Evolutionary conservation across 1,140 invertebrate species (phyloP).

Genomic region (Subanguina moxae): DNA sequence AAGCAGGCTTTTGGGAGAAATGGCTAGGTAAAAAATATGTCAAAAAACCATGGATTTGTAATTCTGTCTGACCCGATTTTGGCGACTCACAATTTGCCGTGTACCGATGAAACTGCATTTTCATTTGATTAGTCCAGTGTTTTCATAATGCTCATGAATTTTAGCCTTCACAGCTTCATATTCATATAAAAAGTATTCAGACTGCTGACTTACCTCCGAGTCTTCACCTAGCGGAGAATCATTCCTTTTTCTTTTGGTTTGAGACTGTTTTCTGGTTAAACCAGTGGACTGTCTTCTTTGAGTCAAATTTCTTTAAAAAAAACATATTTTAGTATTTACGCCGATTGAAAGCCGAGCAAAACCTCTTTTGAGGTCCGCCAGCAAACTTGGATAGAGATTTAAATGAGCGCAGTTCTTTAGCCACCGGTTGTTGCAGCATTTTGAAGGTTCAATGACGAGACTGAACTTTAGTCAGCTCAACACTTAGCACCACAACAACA

Average conservation of each 20-base stretch:
- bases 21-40: too few relatives aligned
- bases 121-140: too few relatives aligned
- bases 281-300: constrained; percentile 23
- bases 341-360: neutral
- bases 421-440: constrained; percentile 59
- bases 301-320: neutral
- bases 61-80: too few relatives aligned
- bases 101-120: too few relatives aligned
- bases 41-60: too few relatives aligned
- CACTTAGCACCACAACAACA: too few relatives aligned
- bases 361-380: constrained; percentile 35
- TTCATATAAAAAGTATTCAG: too few relatives aligned
- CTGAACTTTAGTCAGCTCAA: too few relatives aligned
- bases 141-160: too few relatives aligned
- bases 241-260: constrained; percentile 16
- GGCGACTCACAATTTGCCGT: too few relatives aligned
- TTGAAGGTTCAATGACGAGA: neutral
- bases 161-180: too few relatives aligned
- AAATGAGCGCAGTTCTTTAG: constrained; percentile 57
- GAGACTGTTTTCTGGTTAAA: constrained; percentile 11
- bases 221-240: constrained; percentile 29
- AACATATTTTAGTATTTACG: neutral
- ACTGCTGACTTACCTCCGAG: constrained; percentile 19
- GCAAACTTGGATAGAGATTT: constrained; percentile 57
- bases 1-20: too few relatives aligned